Conservation (phyloP, 2,888 invertebrate genomes). For the Atethmia centrago region DNA sequence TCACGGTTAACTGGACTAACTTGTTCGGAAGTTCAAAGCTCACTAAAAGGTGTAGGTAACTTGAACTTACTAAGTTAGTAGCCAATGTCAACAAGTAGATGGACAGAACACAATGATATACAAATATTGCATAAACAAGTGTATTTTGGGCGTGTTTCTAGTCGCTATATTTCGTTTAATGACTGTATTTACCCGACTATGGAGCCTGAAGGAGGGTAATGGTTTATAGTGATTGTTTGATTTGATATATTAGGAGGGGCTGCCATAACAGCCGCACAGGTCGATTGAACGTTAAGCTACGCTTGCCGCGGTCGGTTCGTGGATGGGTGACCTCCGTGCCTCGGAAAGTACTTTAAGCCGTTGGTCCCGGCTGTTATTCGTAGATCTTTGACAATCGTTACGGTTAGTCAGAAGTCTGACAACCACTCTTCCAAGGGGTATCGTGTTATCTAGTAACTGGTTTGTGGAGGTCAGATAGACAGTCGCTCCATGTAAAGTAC, state of each 20-base stretch:
- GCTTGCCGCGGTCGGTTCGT: neutral
- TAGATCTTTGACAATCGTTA: neutral
- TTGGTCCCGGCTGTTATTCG: neutral
- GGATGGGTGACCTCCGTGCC: neutral
- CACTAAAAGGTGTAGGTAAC: constrained; percentile 49
- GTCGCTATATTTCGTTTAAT: neutral
- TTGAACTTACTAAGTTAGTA: constrained; percentile 19
- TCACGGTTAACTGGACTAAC: constrained; percentile 16
- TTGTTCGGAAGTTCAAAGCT: constrained; percentile 13
- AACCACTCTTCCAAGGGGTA: too few species aligned
- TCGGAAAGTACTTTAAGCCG: neutral
- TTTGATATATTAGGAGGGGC: neutral
- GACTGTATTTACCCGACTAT: constrained; percentile 5
- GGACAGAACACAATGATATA: constrained; percentile 70
- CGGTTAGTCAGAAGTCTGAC: neutral
- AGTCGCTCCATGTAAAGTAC: too few species aligned
- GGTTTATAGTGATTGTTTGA: neutral
- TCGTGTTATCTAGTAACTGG: neutral
- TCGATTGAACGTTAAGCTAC: neutral
- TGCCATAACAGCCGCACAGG: neutral
- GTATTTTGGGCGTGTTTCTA: constrained; percentile 35
- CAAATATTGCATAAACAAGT: constrained; percentile 67
- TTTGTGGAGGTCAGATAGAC: too few species aligned
- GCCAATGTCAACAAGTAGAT: constrained; percentile 61
- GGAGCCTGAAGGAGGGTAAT: neutral